Percentiles rank a stretch among this genome's conserved stretches.
Evolutionary conservation across 2,888 invertebrate species (phyloP).

Genomic region (Volucella inflata): DNA sequence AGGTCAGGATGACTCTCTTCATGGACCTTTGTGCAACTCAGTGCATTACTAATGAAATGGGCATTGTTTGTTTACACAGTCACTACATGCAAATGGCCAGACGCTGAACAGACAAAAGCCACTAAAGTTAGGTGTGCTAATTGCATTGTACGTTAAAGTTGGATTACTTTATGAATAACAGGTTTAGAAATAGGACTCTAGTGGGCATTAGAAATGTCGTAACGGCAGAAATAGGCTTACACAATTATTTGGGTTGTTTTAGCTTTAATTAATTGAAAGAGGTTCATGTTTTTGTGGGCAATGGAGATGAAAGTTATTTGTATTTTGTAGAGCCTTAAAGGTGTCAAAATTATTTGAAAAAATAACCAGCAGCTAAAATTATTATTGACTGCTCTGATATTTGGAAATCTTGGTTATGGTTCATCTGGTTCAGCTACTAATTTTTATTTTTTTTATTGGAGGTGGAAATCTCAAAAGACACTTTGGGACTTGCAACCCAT

Average conservation of each 20-base stretch:
- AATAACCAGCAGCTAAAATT: too few species aligned
- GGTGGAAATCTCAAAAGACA: too few species aligned
- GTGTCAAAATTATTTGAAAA: too few species aligned
- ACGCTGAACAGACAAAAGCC: background rate
- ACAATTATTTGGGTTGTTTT: background rate
- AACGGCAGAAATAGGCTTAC: constrained; percentile 7
- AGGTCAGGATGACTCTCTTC: constrained; percentile 35
- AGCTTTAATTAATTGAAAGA: background rate
- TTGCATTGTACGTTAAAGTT: constrained; percentile 32
- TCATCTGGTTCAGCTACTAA: too few species aligned
- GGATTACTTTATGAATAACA: constrained; percentile 31
- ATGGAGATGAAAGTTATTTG: too few species aligned
- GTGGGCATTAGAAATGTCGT: constrained; percentile 11
- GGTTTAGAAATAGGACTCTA: constrained; percentile 14
- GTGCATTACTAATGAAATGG: background rate
- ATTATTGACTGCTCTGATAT: too few species aligned
- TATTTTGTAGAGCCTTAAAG: too few species aligned
- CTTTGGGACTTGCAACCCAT: too few species aligned
- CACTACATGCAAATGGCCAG: too few species aligned
- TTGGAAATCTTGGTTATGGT: too few species aligned
- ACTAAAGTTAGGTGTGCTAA: constrained; percentile 37
- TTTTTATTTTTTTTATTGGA: too few species aligned
- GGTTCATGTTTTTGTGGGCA: too few species aligned
- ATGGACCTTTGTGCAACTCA: constrained; percentile 20
- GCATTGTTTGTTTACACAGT: background rate